phyloP scores from a whole-genome alignment of 2,797 vertebrate species.

The Acestrorhynchus altus region DNA sequence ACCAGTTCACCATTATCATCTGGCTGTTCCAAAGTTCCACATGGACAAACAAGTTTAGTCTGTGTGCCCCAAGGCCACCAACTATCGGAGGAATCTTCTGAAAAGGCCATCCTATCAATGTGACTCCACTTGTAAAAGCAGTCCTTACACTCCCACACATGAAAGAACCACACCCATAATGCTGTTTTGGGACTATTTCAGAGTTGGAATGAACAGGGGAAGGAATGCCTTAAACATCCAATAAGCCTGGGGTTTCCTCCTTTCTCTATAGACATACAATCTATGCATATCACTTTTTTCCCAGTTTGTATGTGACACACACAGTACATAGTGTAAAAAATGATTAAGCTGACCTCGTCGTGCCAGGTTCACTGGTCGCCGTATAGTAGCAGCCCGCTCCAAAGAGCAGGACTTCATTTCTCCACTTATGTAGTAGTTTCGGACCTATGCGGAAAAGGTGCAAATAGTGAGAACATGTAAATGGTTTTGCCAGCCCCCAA shows the following conservation, averaged over 20 bases:
- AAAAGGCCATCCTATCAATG: slow-evolving; percentile 5
- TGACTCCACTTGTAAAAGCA: slow-evolving; percentile 43
- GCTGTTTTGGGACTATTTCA: slow-evolving; percentile 34
- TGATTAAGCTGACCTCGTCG: slow-evolving; percentile 78
- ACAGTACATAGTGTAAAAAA: neutral
- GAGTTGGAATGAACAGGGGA: slow-evolving; percentile 34
- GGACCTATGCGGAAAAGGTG: slow-evolving; percentile 78
- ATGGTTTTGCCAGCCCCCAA: neutral
- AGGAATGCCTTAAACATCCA: slow-evolving; percentile 25
- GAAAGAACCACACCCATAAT: slow-evolving; percentile 5
- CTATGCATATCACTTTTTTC: neutral
- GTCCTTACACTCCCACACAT: slow-evolving; percentile 36
- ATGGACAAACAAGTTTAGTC: neutral
- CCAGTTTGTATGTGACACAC: neutral
- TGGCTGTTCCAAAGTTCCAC: neutral
- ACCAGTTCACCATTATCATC: too few relatives aligned
- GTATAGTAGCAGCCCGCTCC: slow-evolving; percentile 84
- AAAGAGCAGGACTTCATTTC: slow-evolving; percentile 85
- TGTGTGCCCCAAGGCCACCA: slow-evolving; percentile 12
- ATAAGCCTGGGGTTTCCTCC: neutral
- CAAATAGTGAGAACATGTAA: neutral
- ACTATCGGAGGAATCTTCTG: neutral
- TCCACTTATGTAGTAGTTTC: slow-evolving; percentile 86
- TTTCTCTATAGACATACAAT: neutral
- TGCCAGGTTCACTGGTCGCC: slow-evolving; percentile 87